A percentile compares a stretch with the other conserved stretches of the same genome.
These are phyloP conservation scores for Drosophila nr. perissopoda DNA, from an alignment of 2,888 invertebrate species.

Conservation along the genomic window DNA sequence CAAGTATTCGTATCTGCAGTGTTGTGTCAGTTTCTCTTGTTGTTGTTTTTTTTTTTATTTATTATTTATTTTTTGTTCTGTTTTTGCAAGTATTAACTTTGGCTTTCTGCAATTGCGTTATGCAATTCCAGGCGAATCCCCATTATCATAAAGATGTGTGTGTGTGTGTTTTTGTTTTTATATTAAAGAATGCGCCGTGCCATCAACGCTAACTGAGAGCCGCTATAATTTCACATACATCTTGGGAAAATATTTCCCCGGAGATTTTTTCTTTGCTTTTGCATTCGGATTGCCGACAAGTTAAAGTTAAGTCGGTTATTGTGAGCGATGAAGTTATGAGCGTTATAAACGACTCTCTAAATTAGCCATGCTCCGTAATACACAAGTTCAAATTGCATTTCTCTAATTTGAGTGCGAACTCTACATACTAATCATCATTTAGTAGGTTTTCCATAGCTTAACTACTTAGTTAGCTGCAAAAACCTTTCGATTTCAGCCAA, in stretches of 20 bases:
- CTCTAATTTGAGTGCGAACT: background rate
- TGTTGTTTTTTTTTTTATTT: background rate
- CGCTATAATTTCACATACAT: slow-evolving; percentile 61
- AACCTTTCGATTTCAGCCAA: background rate
- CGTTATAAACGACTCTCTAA: slow-evolving; percentile 14
- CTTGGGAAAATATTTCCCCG: slow-evolving; percentile 53
- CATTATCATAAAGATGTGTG: slow-evolving; percentile 63
- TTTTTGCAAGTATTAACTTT: slow-evolving; percentile 34
- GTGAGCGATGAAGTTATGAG: slow-evolving; percentile 13
- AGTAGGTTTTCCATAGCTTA: background rate
- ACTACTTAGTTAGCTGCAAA: background rate
- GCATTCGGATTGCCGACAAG: slow-evolving; percentile 14
- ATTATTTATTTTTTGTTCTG: background rate
- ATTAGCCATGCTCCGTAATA: slow-evolving; percentile 9
- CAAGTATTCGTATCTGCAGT: slow-evolving; percentile 59
- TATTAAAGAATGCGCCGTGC: slow-evolving; percentile 53
- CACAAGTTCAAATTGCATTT: slow-evolving; percentile 1
- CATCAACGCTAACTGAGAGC: slow-evolving; percentile 20
- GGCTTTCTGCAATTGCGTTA: slow-evolving; percentile 63
- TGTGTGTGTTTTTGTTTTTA: slow-evolving; percentile 8
- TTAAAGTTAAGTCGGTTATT: slow-evolving; percentile 18
- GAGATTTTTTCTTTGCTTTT: slow-evolving; percentile 40
- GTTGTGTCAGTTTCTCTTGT: slow-evolving; percentile 66
- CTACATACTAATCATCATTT: background rate
- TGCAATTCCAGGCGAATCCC: slow-evolving; percentile 41